Evolutionary conservation across 1,140 invertebrate species (phyloP).

Genomic region (Temnothorax nylanderi): DNA sequence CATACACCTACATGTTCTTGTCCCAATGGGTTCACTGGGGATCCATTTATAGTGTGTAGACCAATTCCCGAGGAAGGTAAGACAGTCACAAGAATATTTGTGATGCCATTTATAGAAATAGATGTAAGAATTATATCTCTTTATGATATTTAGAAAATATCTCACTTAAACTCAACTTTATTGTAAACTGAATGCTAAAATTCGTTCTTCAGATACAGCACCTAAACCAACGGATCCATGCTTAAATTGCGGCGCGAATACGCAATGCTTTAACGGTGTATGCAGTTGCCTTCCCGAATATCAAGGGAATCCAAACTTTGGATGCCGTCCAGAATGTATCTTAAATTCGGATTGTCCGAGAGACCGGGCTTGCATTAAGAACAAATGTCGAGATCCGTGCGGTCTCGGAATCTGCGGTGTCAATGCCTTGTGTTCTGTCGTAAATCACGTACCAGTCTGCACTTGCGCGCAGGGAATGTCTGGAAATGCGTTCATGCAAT

Average conservation of each 20-base stretch:
- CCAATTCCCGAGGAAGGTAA: conserved; percentile 77
- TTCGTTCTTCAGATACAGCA: conserved; percentile 42
- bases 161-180: not conserved
- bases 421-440: conserved; percentile 89
- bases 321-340: conserved; percentile 90
- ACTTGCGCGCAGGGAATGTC: conserved; percentile 88
- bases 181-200: not conserved
- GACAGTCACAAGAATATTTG: conserved; percentile 9
- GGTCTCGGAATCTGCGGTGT: conserved; percentile 88
- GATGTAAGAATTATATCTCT: not conserved
- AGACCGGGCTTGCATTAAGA: conserved; percentile 88
- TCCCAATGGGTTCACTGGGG: conserved; percentile 84
- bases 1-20: conserved; percentile 87
- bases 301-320: conserved; percentile 83
- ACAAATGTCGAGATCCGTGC: conserved; percentile 90
- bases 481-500: conserved; percentile 89
- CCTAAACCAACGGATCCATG: conserved; percentile 68
- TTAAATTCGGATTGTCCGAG: conserved; percentile 88
- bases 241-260: conserved; percentile 85
- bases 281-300: conserved; percentile 85
- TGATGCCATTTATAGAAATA: not conserved
- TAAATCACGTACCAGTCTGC: conserved; percentile 90
- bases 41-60: conserved; percentile 87
- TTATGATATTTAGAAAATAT: not conserved
- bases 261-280: conserved; percentile 85